phyloP scores from a whole-genome alignment of 92 coral and sea anemone genomes.

The Umimayanthus chanpuru region DNA sequence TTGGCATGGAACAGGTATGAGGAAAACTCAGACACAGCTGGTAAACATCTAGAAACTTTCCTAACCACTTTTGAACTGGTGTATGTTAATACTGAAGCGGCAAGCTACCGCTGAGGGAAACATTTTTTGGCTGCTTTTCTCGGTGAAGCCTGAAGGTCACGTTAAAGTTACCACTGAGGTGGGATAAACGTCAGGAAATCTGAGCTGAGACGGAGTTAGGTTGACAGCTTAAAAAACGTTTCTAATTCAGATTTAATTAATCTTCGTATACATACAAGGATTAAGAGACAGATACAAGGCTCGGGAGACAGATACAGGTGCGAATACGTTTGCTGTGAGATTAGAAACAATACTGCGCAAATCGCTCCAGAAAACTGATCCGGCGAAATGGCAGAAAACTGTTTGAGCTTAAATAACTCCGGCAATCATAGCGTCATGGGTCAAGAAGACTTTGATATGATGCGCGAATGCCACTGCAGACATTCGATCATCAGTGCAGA shows the following conservation, averaged over 20 bases:
- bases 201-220: constrained; percentile 1
- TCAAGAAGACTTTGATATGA: constrained; percentile 7
- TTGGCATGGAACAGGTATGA: not conserved
- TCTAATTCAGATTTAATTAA: constrained; percentile 31
- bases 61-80: too few relatives aligned
- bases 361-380: not conserved
- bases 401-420: not conserved
- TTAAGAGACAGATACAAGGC: not conserved
- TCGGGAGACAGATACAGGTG: not conserved
- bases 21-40: not conserved
- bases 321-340: not conserved
- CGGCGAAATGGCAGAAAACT: constrained; percentile 16
- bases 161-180: not conserved
- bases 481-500: constrained; percentile 33
- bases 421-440: not conserved
- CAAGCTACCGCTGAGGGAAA: not conserved
- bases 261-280: not conserved
- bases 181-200: constrained; percentile 20
- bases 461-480: constrained; percentile 16
- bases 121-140: not conserved
- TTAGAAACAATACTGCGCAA: not conserved
- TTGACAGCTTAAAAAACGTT: not conserved
- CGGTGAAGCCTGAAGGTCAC: constrained; percentile 22
- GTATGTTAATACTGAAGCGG: too few relatives aligned
- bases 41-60: not conserved